A percentile compares a stretch with the other conserved stretches of the same genome.
These are phyloP conservation scores for Phoebastria nigripes DNA, from an alignment of 2,797 vertebrate species.

Conservation along the genomic window DNA sequence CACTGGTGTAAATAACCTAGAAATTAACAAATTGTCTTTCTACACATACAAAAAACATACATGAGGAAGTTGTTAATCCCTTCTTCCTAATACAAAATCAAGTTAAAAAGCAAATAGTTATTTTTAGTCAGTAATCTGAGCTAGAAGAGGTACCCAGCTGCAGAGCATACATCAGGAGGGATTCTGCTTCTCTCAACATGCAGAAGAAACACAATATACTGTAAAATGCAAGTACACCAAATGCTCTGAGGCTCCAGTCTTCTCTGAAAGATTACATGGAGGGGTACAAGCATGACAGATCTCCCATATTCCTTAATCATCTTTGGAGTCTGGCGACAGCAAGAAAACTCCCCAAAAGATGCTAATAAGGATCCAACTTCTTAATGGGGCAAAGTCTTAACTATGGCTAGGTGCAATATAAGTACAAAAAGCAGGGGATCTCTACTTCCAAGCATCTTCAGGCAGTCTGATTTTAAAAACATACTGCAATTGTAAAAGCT, in stretches of 20 bases:
- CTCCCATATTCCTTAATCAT: background rate
- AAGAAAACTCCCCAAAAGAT: background rate
- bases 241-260: background rate
- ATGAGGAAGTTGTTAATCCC: background rate
- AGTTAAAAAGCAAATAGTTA: background rate
- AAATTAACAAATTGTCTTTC: background rate
- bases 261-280: background rate
- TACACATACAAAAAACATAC: background rate
- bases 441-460: background rate
- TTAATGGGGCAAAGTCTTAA: background rate
- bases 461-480: background rate
- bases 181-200: background rate
- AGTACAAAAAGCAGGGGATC: background rate
- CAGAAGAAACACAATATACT: background rate
- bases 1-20: slow-evolving; percentile 87
- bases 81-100: background rate
- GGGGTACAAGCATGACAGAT: background rate
- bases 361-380: background rate
- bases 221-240: background rate
- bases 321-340: background rate
- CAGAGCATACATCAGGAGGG: background rate
- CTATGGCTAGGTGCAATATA: background rate
- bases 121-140: background rate
- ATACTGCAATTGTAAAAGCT: background rate
- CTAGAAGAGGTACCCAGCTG: background rate